These are phyloP conservation scores for Falcaria lacertinaria DNA, from an alignment of 2,888 invertebrate species.

Conservation along the genomic window DNA sequence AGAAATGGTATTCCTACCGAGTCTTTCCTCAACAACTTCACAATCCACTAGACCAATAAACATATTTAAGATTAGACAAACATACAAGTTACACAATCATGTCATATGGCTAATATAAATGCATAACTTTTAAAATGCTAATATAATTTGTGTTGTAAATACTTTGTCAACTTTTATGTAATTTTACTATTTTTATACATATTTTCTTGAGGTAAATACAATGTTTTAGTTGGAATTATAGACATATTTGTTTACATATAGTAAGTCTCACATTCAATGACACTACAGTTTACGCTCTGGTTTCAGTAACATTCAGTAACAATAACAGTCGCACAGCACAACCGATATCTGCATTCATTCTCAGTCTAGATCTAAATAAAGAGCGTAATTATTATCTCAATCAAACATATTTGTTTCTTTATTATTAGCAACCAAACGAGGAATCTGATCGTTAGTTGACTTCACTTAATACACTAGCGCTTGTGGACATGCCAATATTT, in stretches of 20 bases:
- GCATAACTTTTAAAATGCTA: background rate
- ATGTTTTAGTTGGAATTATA: too few species aligned
- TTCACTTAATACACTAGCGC: background rate
- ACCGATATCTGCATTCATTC: background rate
- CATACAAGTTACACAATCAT: constrained; percentile 30
- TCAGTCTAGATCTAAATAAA: background rate
- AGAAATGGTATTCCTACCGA: constrained; percentile 45
- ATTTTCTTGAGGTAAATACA: constrained; percentile 4
- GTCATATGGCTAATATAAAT: constrained; percentile 1
- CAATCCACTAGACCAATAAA: constrained; percentile 23
- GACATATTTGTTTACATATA: too few species aligned
- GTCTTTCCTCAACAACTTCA: constrained; percentile 63
- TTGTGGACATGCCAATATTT: background rate
- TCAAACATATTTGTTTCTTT: background rate
- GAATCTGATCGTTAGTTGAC: background rate
- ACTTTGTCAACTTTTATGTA: constrained; percentile 9
- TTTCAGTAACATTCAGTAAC: too few species aligned
- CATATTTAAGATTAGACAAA: constrained; percentile 30
- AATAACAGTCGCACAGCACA: background rate
- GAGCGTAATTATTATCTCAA: background rate
- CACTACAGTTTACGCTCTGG: too few species aligned
- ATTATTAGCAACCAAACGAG: background rate
- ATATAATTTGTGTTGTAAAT: background rate
- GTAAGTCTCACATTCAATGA: too few species aligned
- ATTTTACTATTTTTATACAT: constrained; percentile 33